These are phyloP conservation scores for Trissolcus brochymenae DNA, from an alignment of 2,888 invertebrate genomes.

Conservation along the genomic window DNA sequence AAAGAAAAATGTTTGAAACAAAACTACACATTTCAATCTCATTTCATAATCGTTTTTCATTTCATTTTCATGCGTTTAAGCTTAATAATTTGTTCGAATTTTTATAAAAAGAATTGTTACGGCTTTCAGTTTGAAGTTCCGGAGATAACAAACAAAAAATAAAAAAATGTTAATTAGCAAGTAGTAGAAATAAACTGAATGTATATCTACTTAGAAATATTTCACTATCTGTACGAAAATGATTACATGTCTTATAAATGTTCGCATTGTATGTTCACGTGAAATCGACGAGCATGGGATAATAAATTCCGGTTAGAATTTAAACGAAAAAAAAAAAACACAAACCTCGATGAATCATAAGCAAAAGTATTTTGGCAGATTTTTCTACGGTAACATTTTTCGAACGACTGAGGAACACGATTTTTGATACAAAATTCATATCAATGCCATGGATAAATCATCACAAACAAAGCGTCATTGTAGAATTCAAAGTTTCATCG, in stretches of 20 bases:
- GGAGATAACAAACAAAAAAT: neutral
- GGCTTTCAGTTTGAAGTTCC: neutral
- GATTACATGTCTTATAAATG: slow-evolving; percentile 53
- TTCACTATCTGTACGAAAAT: slow-evolving; percentile 48
- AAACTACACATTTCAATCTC: no score
- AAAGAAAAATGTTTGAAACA: no score
- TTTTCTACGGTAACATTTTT: slow-evolving; percentile 30
- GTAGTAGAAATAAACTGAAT: slow-evolving; percentile 32
- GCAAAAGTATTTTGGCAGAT: slow-evolving; percentile 43
- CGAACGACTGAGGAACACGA: neutral
- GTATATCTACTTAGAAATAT: slow-evolving; percentile 49
- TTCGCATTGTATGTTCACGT: slow-evolving; percentile 8
- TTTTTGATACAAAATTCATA: no score
- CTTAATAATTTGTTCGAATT: no score
- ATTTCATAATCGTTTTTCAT: neutral
- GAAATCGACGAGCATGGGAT: neutral
- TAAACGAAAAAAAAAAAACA: slow-evolving; percentile 1
- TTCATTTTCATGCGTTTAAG: neutral
- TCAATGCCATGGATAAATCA: no score
- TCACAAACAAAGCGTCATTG: no score
- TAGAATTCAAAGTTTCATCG: no score
- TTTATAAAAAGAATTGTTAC: no score
- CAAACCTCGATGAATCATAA: slow-evolving; percentile 8
- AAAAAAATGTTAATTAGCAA: neutral
- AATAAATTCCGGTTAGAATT: slow-evolving; percentile 2